Evolutionary conservation across 2,113 vertebrate species (phyloP).

Genomic region (Bos taurus): DNA sequence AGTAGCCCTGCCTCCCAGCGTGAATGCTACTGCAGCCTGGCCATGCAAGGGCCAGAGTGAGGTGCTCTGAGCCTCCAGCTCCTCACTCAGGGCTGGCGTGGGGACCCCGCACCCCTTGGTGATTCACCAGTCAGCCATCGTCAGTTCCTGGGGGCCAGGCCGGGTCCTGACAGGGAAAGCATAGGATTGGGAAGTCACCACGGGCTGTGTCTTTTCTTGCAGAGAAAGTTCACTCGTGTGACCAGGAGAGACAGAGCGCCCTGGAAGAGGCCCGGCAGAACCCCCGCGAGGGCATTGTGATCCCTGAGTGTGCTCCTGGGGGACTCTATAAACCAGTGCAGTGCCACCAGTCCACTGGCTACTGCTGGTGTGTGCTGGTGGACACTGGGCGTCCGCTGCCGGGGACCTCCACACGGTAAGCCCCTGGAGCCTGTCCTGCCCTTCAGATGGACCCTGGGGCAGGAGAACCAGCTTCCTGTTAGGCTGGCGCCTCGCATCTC

Average conservation of each 20-base stretch:
- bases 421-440: background rate
- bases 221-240: constrained; percentile 98
- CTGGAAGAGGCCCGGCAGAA: constrained; percentile 92
- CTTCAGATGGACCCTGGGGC: background rate
- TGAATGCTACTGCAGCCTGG: background rate
- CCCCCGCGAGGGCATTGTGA: constrained; percentile 91
- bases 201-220: constrained; percentile 74
- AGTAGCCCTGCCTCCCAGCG: background rate
- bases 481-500: background rate
- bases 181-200: background rate
- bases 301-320: constrained; percentile 93
- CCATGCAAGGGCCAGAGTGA: background rate
- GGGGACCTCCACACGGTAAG: constrained; percentile 95
- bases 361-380: constrained; percentile 98
- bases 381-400: constrained; percentile 96
- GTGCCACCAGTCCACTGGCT: constrained; percentile 98
- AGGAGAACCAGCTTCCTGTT: background rate
- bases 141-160: background rate
- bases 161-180: background rate
- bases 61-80: background rate
- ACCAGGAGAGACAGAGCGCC: constrained; percentile 95
- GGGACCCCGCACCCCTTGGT: background rate
- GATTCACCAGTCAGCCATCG: background rate
- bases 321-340: constrained; percentile 96
- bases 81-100: rapidly evolving